A percentile compares a stretch with the other conserved stretches of the same genome.
Conservation (phyloP, 2,797 vertebrate genomes). For the Trematomus bernacchii region DNA sequence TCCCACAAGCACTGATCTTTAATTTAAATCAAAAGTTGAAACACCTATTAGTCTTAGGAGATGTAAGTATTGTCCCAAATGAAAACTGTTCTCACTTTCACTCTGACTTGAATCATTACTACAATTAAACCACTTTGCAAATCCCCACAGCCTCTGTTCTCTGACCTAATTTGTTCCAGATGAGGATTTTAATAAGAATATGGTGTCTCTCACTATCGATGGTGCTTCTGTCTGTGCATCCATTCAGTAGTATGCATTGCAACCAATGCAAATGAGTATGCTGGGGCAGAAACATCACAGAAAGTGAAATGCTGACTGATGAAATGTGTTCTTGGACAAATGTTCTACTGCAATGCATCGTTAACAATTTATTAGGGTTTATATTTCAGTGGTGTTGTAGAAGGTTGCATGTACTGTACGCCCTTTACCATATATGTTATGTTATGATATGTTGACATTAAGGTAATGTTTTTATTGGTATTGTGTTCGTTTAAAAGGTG, state of each 20-base stretch:
- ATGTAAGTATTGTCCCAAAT: slow-evolving; percentile 24
- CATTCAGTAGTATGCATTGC: slow-evolving; percentile 16
- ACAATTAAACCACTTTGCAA: slow-evolving; percentile 34
- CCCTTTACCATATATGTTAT: no score
- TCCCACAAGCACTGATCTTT: not conserved
- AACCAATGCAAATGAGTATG: not conserved
- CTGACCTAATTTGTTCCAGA: slow-evolving; percentile 39
- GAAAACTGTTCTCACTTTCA: slow-evolving; percentile 28
- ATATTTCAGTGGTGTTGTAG: not conserved
- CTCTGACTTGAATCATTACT: slow-evolving; percentile 47
- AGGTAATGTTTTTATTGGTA: not conserved
- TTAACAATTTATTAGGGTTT: not conserved
- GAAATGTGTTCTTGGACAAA: slow-evolving; percentile 1
- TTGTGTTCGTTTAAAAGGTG: not conserved
- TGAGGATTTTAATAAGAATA: slow-evolving; percentile 39
- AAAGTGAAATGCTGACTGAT: not conserved
- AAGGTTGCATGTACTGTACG: not conserved
- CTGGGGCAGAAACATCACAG: slow-evolving; percentile 12
- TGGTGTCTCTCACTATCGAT: slow-evolving; percentile 5
- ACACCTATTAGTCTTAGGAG: slow-evolving; percentile 20
- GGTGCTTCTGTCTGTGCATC: slow-evolving; percentile 6
- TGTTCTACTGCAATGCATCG: not conserved
- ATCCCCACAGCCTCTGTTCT: slow-evolving; percentile 25
- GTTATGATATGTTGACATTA: not conserved
- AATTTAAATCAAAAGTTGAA: slow-evolving; percentile 8